phyloP scores from a whole-genome alignment of 2,113 vertebrate species.

The Melanostigma gelatinosum region DNA sequence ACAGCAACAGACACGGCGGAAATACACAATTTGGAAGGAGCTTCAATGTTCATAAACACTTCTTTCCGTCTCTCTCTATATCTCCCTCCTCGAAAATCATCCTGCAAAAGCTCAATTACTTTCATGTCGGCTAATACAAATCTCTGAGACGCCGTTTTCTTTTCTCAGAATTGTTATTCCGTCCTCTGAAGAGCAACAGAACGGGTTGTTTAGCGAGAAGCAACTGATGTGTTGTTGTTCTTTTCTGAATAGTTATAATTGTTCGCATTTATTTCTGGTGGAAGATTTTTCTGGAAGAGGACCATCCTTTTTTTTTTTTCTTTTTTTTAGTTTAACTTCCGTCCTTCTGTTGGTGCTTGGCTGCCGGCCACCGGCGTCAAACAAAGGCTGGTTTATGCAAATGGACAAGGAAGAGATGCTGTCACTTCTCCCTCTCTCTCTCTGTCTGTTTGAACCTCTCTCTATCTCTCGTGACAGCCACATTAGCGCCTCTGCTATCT shows the following conservation, averaged over 20 bases:
- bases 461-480: slow-evolving; percentile 69
- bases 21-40: slow-evolving; percentile 70
- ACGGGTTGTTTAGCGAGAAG: slow-evolving; percentile 48
- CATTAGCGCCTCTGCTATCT: slow-evolving; percentile 67
- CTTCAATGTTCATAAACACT: slow-evolving; percentile 66
- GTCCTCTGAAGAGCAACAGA: slow-evolving; percentile 58
- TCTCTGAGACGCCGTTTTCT: slow-evolving; percentile 65
- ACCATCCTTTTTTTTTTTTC: slow-evolving; percentile 77
- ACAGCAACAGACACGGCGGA: slow-evolving; percentile 70
- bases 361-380: slow-evolving; percentile 82
- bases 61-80: slow-evolving; percentile 41
- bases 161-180: slow-evolving; percentile 65
- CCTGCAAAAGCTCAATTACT: slow-evolving; percentile 58
- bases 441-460: slow-evolving; percentile 61
- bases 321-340: slow-evolving; percentile 84
- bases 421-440: slow-evolving; percentile 58
- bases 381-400: slow-evolving; percentile 88
- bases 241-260: slow-evolving; percentile 72
- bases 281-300: slow-evolving; percentile 80
- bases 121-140: slow-evolving; percentile 73
- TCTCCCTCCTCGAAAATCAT: slow-evolving; percentile 56
- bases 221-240: slow-evolving; percentile 63
- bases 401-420: slow-evolving; percentile 79
- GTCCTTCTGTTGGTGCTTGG: slow-evolving; percentile 85
- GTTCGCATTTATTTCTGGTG: slow-evolving; percentile 77